These are phyloP conservation scores for Stenolophus ochropezus DNA, from an alignment of 2,888 invertebrate species.

Conservation along the genomic window DNA sequence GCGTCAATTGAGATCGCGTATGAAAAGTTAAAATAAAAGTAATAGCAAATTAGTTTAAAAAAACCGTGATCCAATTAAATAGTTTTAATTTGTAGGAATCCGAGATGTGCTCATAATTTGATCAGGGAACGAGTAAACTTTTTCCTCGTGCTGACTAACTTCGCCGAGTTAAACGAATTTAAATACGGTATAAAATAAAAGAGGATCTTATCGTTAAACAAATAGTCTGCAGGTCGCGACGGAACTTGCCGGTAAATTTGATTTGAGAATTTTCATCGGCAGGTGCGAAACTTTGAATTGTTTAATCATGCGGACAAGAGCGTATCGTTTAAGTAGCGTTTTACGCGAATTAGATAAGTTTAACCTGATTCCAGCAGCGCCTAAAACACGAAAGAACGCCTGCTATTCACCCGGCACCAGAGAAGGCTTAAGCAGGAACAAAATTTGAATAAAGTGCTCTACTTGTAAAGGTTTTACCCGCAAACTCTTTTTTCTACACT, in stretches of 20 bases:
- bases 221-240: background rate
- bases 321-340: conserved; percentile 30
- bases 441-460: background rate
- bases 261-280: background rate
- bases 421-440: background rate
- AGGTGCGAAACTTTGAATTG: conserved; percentile 26
- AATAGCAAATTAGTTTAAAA: background rate
- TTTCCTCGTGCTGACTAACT: background rate
- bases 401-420: background rate
- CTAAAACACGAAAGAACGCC: background rate
- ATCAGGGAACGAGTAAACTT: background rate
- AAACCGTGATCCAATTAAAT: background rate
- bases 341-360: conserved; percentile 37
- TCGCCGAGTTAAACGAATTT: background rate
- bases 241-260: background rate
- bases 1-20: background rate
- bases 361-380: background rate
- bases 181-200: background rate
- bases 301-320: conserved; percentile 22
- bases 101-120: background rate
- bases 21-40: background rate
- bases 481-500: background rate
- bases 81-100: background rate
- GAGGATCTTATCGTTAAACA: background rate
- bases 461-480: background rate